Evolutionary conservation across 2,797 vertebrate genomes (phyloP).

Genomic region (Takifugu ocellatus): DNA sequence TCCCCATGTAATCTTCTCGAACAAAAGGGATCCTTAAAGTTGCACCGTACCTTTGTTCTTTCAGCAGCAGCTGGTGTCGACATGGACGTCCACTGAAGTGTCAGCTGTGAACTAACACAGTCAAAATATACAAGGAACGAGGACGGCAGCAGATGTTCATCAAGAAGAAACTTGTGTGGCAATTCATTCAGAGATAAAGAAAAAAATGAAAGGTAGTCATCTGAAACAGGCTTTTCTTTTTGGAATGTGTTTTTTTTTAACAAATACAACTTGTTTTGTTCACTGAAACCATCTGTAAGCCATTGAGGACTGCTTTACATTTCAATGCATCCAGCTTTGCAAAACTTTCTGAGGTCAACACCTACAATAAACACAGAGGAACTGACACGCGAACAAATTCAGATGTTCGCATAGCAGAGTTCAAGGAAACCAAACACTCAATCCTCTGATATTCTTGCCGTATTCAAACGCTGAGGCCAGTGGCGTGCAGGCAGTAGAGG

Average conservation of each 20-base stretch:
- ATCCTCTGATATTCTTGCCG: too few relatives aligned
- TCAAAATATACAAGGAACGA: constrained; percentile 20
- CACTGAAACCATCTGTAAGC: neutral
- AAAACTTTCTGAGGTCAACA: too few relatives aligned
- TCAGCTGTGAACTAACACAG: constrained; percentile 26
- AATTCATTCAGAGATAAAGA: constrained; percentile 1
- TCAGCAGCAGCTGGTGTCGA: constrained; percentile 42
- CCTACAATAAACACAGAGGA: too few relatives aligned
- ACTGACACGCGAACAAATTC: too few relatives aligned
- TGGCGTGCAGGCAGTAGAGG: too few relatives aligned
- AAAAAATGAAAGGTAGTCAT: constrained; percentile 5
- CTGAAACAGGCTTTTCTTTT: constrained; percentile 3
- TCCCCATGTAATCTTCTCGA: constrained; percentile 17
- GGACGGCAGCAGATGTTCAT: constrained; percentile 9
- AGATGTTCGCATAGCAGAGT: too few relatives aligned
- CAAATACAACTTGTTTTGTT: neutral
- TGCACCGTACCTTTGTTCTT: constrained; percentile 50
- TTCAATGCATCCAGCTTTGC: too few relatives aligned
- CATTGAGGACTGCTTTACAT: too few relatives aligned
- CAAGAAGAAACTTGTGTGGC: neutral
- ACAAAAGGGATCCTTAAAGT: constrained; percentile 47
- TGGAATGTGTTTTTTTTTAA: neutral
- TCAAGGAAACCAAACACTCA: too few relatives aligned
- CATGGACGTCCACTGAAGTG: constrained; percentile 30
- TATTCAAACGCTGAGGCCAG: too few relatives aligned